Base-by-base conservation (phyloP, 2,888 invertebrate species). In the Sinohyriopsis cumingii region DNA sequence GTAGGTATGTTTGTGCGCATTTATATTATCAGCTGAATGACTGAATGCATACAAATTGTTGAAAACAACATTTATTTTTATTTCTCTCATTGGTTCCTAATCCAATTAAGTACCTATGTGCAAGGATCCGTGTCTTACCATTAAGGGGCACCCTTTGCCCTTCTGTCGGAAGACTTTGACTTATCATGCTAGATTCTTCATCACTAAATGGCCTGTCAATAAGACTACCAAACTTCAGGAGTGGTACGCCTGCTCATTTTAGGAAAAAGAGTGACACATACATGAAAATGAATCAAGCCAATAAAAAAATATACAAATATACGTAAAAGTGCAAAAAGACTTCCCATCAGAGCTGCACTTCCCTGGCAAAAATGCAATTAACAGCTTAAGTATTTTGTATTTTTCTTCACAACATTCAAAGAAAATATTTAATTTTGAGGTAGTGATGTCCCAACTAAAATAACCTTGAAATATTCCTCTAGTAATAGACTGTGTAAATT, bases 211-310 rank as follows among this genome's bases (percentile, higher is more conserved):
- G 81, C 68, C 78, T 83, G 72, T 85, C 85, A 18, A 85, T 75
- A 61, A 85, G 76, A 72, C 86, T 86, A 56, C 86, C 85, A 78
- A 86, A 84, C 79, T 83, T 83, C 64, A 86, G 74, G 12, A 81
- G 84, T 9, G 86, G 86, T 59, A 86, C 86, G 83, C 78, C 55
- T 63, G 66, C 18, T n/a, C 56, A 12, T 19, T 53, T n/a, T 55
- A 61, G 22, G 61, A 65, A 54, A 59, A 67, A 67, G 57, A 57
- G 59, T 61, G 55, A 69, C 68, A 71, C 61, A 55, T 54, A 69
- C 55, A 65, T 56, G 45, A 25, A 65, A 33, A 28, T 57, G n/a
- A 24, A 25, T 57, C 56, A 5, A 59, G 12, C 22, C 45, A 59
- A n/a, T 24, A 59, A 25, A 65, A 56, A 33, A 18, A 33, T 33